These are phyloP conservation scores for Gadopsis marmoratus DNA, from an alignment of 2,797 vertebrate genomes.

Conservation along the genomic window DNA sequence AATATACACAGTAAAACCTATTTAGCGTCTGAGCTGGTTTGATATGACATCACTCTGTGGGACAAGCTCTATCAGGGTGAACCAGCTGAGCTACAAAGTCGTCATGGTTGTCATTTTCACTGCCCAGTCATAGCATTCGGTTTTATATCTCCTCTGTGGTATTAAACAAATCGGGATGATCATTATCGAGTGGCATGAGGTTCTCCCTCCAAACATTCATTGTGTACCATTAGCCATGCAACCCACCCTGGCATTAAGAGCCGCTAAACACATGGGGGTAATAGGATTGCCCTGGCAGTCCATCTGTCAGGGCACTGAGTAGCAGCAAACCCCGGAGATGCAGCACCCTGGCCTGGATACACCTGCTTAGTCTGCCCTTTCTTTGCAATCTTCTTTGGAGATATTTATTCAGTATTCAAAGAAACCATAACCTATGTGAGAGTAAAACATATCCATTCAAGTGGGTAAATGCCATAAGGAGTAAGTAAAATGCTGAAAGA, in stretches of 20 bases:
- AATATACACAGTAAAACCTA: conserved; percentile 42
- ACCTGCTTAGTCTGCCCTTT: conserved; percentile 71
- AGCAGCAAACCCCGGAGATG: conserved; percentile 67
- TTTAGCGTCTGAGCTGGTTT: conserved; percentile 39
- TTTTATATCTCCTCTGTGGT: conserved; percentile 52
- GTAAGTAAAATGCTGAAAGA: conserved; percentile 43
- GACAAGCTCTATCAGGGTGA: conserved; percentile 19
- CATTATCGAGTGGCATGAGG: conserved; percentile 57
- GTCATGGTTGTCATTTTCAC: conserved; percentile 34
- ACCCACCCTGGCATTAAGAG: conserved; percentile 76
- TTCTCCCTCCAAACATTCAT: conserved; percentile 61
- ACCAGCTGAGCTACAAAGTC: conserved; percentile 30
- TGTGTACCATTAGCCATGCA: conserved; percentile 68
- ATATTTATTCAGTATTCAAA: conserved; percentile 51
- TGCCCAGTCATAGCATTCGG: conserved; percentile 11
- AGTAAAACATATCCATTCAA: conserved; percentile 44
- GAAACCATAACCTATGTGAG: conserved; percentile 47
- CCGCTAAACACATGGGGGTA: conserved; percentile 78
- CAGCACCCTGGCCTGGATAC: conserved; percentile 67
- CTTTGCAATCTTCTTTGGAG: conserved; percentile 52
- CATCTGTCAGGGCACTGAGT: conserved; percentile 81
- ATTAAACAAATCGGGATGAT: conserved; percentile 68
- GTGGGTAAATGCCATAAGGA: conserved; percentile 57
- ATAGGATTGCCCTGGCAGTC: conserved; percentile 83
- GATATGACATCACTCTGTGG: conserved; percentile 25